Evolutionary conservation across 2,888 invertebrate genomes (phyloP).

Genomic region (Apamea sordens): DNA sequence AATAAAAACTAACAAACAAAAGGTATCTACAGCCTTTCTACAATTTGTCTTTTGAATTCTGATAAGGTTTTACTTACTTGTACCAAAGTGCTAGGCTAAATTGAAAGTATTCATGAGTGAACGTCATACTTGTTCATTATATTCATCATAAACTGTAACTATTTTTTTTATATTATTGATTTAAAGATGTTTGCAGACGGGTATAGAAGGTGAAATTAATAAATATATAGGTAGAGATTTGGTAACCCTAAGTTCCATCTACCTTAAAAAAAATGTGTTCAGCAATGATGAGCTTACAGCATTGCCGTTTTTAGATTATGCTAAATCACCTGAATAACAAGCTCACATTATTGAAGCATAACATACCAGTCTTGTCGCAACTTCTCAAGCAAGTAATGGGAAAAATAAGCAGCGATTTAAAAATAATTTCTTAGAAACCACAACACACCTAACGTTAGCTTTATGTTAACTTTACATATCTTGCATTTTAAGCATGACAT

Average conservation of each 20-base stretch:
- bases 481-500: slow-evolving; percentile 75
- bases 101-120: background rate
- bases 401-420: slow-evolving; percentile 55
- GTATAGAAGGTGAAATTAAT: background rate
- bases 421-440: slow-evolving; percentile 69
- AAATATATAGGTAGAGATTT: background rate
- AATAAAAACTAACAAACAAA: background rate
- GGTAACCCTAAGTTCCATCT: background rate
- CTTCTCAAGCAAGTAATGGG: slow-evolving; percentile 43
- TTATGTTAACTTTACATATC: slow-evolving; percentile 69
- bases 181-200: background rate
- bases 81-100: background rate
- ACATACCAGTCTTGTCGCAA: slow-evolving; percentile 20
- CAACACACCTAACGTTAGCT: slow-evolving; percentile 61
- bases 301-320: background rate
- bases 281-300: background rate
- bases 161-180: background rate
- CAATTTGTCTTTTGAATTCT: background rate
- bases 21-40: background rate
- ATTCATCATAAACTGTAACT: background rate
- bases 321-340: background rate
- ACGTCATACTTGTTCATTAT: background rate
- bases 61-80: background rate
- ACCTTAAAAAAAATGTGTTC: background rate
- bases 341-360: slow-evolving; percentile 12